These are phyloP conservation scores for Phaethornis superciliosus DNA, from an alignment of 2,113 vertebrate genomes.

Conservation along the genomic window DNA sequence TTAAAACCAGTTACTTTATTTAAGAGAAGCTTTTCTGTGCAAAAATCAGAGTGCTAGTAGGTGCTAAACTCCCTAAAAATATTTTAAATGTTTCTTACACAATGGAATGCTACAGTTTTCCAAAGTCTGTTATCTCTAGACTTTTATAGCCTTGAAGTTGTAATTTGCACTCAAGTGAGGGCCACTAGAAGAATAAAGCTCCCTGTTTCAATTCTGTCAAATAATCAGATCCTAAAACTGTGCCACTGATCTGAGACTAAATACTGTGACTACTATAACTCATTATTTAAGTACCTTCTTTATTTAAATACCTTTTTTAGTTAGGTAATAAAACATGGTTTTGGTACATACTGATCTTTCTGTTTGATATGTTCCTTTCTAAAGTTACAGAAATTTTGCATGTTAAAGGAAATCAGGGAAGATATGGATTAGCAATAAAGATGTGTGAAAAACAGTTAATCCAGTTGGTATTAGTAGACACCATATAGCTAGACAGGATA, in stretches of 20 bases:
- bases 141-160: background rate
- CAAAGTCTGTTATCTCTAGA: background rate
- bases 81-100: background rate
- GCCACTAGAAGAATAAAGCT: background rate
- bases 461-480: accelerated
- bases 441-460: background rate
- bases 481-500: background rate
- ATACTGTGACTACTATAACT: background rate
- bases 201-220: background rate
- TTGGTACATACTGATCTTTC: background rate
- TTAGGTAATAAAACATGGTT: background rate
- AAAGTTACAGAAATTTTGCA: background rate
- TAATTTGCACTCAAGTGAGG: background rate
- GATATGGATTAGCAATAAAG: background rate
- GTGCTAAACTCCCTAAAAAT: background rate
- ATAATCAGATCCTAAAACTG: background rate
- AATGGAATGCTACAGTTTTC: background rate
- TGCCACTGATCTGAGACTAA: background rate
- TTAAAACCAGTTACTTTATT: background rate
- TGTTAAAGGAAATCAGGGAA: background rate
- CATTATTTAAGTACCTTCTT: background rate
- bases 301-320: background rate
- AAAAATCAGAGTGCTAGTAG: background rate
- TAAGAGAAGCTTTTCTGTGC: background rate
- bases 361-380: background rate